Evolutionary conservation across 1,140 invertebrate genomes (phyloP).

Genomic region (Drosophila arawakana): DNA sequence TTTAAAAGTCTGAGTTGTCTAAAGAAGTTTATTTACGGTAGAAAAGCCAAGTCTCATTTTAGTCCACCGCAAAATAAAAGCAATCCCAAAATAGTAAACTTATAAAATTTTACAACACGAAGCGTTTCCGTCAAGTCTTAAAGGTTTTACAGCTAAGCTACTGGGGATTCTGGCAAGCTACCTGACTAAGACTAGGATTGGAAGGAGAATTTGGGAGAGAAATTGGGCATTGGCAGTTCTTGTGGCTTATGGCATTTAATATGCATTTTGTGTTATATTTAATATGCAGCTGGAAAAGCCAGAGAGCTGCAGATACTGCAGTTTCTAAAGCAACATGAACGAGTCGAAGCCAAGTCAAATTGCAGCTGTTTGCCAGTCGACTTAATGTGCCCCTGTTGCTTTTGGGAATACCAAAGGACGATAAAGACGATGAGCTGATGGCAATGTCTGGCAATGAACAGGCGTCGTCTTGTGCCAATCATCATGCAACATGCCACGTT

Average conservation of each 20-base stretch:
- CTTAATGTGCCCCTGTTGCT: slow-evolving; percentile 69
- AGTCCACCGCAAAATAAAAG: slow-evolving; percentile 59
- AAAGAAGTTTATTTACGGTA: too few relatives aligned
- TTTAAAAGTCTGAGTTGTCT: background rate
- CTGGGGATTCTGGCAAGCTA: slow-evolving; percentile 39
- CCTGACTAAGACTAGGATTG: slow-evolving; percentile 1
- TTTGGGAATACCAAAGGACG: slow-evolving; percentile 63
- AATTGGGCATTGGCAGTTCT: slow-evolving; percentile 48
- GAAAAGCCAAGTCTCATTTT: slow-evolving; percentile 7
- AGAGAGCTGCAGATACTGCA: slow-evolving; percentile 23
- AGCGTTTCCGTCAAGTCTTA: slow-evolving; percentile 75
- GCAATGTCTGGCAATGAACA: slow-evolving; percentile 54
- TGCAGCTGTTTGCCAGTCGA: slow-evolving; percentile 65
- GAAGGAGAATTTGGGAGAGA: background rate
- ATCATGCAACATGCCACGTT: slow-evolving; percentile 30
- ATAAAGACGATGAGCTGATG: slow-evolving; percentile 32
- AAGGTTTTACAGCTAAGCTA: slow-evolving; percentile 77
- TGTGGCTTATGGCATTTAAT: slow-evolving; percentile 82
- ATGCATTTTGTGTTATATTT: slow-evolving; percentile 84
- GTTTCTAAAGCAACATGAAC: slow-evolving; percentile 16
- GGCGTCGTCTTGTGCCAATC: slow-evolving; percentile 36
- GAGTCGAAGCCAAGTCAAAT: slow-evolving; percentile 63
- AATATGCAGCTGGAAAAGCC: slow-evolving; percentile 71
- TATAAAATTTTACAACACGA: slow-evolving; percentile 79
- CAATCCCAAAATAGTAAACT: slow-evolving; percentile 62